Evolutionary conservation across 2,888 invertebrate genomes (phyloP).

Genomic region (Lasius fuliginosus): DNA sequence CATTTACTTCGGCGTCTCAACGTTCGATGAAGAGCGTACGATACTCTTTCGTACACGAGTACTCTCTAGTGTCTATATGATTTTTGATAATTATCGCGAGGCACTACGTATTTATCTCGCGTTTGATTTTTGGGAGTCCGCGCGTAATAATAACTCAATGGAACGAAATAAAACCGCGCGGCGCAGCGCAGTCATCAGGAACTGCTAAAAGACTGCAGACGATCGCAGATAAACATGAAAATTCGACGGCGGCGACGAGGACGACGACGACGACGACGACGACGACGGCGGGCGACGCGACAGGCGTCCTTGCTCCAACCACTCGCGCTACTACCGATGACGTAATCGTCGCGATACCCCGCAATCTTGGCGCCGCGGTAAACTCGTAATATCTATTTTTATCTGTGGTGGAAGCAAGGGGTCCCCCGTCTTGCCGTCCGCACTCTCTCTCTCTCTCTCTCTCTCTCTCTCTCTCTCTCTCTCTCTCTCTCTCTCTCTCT

Average conservation of each 20-base stretch:
- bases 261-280: constrained; percentile 56
- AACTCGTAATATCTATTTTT: constrained; percentile 88
- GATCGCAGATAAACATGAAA: constrained; percentile 66
- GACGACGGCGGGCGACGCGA: constrained; percentile 81
- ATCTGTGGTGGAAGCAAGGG: constrained; percentile 83
- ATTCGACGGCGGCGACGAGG: constrained; percentile 56
- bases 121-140: background rate
- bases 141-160: constrained; percentile 48
- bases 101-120: constrained; percentile 11
- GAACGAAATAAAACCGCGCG: constrained; percentile 25
- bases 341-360: constrained; percentile 87
- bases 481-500: constrained; percentile 27
- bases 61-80: background rate
- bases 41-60: background rate
- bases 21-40: background rate
- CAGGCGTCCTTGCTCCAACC: constrained; percentile 82
- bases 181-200: constrained; percentile 22
- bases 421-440: constrained; percentile 49
- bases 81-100: background rate
- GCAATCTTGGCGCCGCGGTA: constrained; percentile 88
- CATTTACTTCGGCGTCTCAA: background rate
- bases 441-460: constrained; percentile 54
- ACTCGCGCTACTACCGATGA: constrained; percentile 86
- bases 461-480: too few relatives aligned
- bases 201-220: constrained; percentile 50